Evolutionary conservation across 2,113 vertebrate genomes (phyloP).

Genomic region (Egretta garzetta): DNA sequence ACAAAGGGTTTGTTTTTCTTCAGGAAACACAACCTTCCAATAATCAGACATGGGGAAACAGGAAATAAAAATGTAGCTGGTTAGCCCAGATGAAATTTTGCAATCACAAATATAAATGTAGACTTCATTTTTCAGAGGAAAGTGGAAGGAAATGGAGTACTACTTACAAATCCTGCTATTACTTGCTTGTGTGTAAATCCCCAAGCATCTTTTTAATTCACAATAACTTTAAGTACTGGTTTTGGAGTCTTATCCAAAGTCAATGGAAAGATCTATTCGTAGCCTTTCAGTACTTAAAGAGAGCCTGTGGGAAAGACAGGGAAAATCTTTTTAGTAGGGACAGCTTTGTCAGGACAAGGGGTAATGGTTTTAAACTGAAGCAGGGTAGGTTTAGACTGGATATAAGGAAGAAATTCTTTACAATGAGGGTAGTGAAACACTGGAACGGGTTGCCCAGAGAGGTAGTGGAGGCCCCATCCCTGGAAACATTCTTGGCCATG

Average conservation of each 20-base stretch:
- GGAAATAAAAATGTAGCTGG: neutral
- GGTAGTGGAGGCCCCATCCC: no score
- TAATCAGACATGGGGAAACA: neutral
- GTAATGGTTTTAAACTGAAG: no score
- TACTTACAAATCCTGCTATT: neutral
- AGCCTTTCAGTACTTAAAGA: no score
- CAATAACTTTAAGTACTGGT: neutral
- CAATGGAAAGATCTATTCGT: neutral
- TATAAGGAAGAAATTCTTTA: no score
- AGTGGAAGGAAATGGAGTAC: neutral
- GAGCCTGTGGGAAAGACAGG: no score
- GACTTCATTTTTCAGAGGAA: neutral
- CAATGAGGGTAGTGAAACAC: no score
- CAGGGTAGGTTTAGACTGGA: no score
- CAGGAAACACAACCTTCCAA: neutral
- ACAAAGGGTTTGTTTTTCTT: neutral
- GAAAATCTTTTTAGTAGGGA: no score
- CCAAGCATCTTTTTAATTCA: neutral
- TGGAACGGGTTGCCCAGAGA: no score
- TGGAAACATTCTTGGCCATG: no score
- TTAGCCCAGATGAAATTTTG: neutral
- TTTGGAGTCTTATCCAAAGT: neutral
- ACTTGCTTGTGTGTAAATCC: neutral
- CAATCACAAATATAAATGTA: neutral
- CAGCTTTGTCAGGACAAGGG: no score